phyloP scores from a whole-genome alignment of 2,888 invertebrate genomes.

The Lacanobia wlatinum region DNA sequence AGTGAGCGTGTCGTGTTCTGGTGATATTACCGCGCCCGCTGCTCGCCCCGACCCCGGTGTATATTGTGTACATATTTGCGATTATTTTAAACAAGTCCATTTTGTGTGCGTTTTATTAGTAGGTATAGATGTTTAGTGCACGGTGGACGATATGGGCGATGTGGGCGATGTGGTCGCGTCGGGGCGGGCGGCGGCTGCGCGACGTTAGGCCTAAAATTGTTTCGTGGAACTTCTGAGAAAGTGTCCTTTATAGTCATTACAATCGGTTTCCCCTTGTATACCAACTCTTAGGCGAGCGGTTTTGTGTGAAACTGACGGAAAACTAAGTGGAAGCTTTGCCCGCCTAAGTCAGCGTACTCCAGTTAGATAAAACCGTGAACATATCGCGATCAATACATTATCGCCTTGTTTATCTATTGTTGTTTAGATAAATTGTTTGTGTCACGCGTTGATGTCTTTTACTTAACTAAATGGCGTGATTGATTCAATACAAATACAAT shows the following conservation, averaged over 20 bases:
- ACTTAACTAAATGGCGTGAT: slow-evolving; percentile 62
- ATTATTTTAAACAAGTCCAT: slow-evolving; percentile 79
- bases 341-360: slow-evolving; percentile 73
- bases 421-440: slow-evolving; percentile 80
- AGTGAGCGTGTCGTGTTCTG: slow-evolving; percentile 89
- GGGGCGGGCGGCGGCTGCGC: slow-evolving; percentile 78
- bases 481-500: no score
- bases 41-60: slow-evolving; percentile 73
- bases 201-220: slow-evolving; percentile 82
- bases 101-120: slow-evolving; percentile 84
- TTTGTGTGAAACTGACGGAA: slow-evolving; percentile 38
- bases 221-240: slow-evolving; percentile 81
- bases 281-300: slow-evolving; percentile 72
- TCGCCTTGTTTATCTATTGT: slow-evolving; percentile 79
- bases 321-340: slow-evolving; percentile 69
- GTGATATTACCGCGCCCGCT: slow-evolving; percentile 79
- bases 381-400: slow-evolving; percentile 85
- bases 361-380: slow-evolving; percentile 75
- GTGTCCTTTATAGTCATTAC: slow-evolving; percentile 84
- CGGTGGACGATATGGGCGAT: slow-evolving; percentile 70
- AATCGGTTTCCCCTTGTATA: slow-evolving; percentile 76
- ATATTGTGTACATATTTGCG: slow-evolving; percentile 86
- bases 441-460: slow-evolving; percentile 89
- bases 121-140: slow-evolving; percentile 80
- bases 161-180: slow-evolving; percentile 37